These are phyloP conservation scores for Pangasius mekongensis DNA, from an alignment of 2,797 vertebrate genomes.

Conservation along the genomic window DNA sequence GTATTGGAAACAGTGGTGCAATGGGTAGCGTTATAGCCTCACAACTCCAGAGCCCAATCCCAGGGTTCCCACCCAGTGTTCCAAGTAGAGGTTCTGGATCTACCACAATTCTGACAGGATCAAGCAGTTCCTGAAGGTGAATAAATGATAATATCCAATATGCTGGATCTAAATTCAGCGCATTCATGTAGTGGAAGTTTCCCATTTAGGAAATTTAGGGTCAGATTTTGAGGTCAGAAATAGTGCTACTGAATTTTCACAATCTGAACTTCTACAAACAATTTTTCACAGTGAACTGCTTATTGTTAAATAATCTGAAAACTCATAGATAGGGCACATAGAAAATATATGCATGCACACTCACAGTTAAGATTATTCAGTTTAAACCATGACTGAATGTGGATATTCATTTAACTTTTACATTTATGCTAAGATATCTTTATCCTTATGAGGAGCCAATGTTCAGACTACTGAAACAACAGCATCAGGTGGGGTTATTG, in stretches of 20 bases:
- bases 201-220: background rate
- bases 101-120: background rate
- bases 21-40: background rate
- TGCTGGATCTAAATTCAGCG: background rate
- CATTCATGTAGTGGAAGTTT: background rate
- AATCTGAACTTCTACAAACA: background rate
- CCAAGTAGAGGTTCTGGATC: background rate
- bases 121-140: background rate
- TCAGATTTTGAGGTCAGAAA: background rate
- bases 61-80: background rate
- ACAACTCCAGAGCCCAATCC: background rate
- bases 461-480: background rate
- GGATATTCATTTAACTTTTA: background rate
- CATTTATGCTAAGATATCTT: background rate
- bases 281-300: background rate
- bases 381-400: background rate
- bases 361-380: background rate
- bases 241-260: background rate
- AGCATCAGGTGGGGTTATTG: slow-evolving; percentile 22
- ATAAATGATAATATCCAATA: background rate
- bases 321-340: background rate
- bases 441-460: background rate
- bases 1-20: background rate
- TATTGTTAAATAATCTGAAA: background rate
- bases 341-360: background rate